Evolutionary conservation across 2,888 invertebrate species (phyloP).

Genomic region (Oscheius sp.): DNA sequence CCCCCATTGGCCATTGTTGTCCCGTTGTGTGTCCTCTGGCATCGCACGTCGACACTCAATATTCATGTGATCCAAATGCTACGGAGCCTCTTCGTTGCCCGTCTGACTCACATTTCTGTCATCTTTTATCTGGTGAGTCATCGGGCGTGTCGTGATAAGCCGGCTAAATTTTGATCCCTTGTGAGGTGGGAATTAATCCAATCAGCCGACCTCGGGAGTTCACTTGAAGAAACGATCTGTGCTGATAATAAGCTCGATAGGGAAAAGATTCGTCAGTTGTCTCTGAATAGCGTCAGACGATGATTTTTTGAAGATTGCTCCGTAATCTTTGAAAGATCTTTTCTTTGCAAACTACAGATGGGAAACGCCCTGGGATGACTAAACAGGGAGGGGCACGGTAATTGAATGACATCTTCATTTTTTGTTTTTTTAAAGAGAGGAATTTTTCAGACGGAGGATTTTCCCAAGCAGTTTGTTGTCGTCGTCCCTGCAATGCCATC

Average conservation of each 20-base stretch:
- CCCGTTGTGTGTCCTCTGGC: slow-evolving; percentile 70
- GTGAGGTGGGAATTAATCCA: background rate
- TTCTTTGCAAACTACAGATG: background rate
- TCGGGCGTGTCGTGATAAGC: background rate
- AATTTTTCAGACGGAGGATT: slow-evolving; percentile 58
- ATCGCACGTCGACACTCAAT: slow-evolving; percentile 60
- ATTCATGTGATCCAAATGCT: slow-evolving; percentile 61
- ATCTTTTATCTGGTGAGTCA: slow-evolving; percentile 65
- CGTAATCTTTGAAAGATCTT: no score
- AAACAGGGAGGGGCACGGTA: no score
- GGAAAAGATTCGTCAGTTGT: background rate
- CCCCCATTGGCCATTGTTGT: slow-evolving; percentile 71
- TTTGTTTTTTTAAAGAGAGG: no score
- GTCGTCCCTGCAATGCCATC: slow-evolving; percentile 72
- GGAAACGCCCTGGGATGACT: no score
- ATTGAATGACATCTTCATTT: no score
- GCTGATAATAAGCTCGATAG: no score
- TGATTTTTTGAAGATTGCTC: background rate
- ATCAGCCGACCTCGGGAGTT: background rate
- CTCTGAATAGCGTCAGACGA: slow-evolving; percentile 1
- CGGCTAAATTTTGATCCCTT: background rate
- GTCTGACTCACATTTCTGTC: slow-evolving; percentile 71
- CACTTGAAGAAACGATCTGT: no score
- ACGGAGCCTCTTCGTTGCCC: slow-evolving; percentile 59
- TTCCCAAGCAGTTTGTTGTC: slow-evolving; percentile 69